Percentiles rank a stretch among this genome's conserved stretches.
These are phyloP conservation scores for Nasonia vitripennis DNA, from an alignment of 1,140 invertebrate species.

Conservation along the genomic window DNA sequence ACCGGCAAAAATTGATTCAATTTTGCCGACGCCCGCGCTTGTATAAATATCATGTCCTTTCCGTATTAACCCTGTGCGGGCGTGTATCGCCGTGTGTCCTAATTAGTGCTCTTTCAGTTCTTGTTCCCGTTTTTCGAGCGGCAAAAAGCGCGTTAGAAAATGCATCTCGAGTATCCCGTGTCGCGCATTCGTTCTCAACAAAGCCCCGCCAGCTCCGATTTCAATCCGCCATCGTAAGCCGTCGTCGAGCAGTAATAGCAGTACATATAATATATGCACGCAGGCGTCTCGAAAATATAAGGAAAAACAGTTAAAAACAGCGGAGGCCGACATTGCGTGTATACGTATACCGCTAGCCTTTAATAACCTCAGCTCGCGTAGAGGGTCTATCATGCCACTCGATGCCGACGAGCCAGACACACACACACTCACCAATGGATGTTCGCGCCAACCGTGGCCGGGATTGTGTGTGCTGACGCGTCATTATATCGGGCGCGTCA, in stretches of 20 bases:
- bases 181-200: not conserved
- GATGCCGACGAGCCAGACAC: not conserved
- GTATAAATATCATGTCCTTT: not conserved
- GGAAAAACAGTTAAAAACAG: not conserved
- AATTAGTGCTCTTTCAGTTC: no score
- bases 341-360: not conserved
- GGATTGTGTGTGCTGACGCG: constrained; percentile 44
- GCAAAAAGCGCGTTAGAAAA: no score
- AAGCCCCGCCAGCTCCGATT: no score
- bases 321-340: not conserved
- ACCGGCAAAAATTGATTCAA: not conserved
- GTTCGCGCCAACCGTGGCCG: not conserved
- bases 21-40: not conserved
- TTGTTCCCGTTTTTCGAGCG: no score
- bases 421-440: not conserved
- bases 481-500: constrained; percentile 49
- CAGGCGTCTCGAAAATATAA: not conserved
- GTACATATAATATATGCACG: no score
- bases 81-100: no score
- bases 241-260: not conserved
- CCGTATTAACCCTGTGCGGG: not conserved
- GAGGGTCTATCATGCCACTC: not conserved
- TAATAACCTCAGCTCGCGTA: not conserved
- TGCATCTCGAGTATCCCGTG: not conserved
- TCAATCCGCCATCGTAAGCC: not conserved